Conservation (phyloP, 23 tunicate species). For the Trididemnum nubilum region DNA sequence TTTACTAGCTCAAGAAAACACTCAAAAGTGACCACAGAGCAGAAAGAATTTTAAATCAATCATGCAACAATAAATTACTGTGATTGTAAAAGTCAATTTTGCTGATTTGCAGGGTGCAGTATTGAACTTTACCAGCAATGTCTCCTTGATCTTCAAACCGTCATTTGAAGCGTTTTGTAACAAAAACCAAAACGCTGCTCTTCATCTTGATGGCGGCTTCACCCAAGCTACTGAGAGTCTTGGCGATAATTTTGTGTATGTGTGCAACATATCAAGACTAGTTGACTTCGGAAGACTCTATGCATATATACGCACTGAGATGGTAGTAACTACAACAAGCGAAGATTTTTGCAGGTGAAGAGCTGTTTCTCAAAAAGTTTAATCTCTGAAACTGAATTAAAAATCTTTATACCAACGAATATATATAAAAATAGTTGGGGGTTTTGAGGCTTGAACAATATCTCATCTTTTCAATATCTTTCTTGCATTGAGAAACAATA, state of each 20-base stretch:
- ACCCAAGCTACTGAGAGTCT: background rate
- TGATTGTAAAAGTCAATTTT: too few relatives aligned
- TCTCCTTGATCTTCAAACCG: background rate
- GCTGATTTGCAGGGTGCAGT: background rate
- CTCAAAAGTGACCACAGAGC: too few relatives aligned
- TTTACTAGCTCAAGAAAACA: too few relatives aligned
- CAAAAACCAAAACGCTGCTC: background rate
- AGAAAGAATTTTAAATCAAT: too few relatives aligned
- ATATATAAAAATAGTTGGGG: too few relatives aligned
- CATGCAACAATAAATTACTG: too few relatives aligned
- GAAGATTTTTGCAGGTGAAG: background rate
- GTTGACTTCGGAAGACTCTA: background rate
- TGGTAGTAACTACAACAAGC: background rate
- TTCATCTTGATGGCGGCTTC: background rate
- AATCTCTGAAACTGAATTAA: too few relatives aligned
- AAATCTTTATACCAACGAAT: too few relatives aligned
- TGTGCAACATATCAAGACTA: background rate
- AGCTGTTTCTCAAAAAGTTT: too few relatives aligned
- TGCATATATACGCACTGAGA: background rate
- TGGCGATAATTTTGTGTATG: background rate
- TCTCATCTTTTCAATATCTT: too few relatives aligned
- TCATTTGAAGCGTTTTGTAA: background rate
- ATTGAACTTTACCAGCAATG: background rate
- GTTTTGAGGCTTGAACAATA: too few relatives aligned
- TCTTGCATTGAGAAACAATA: too few relatives aligned